Evolutionary conservation across 2,797 vertebrate species (phyloP).

Genomic region (Ptychobarbus kaznakovi): DNA sequence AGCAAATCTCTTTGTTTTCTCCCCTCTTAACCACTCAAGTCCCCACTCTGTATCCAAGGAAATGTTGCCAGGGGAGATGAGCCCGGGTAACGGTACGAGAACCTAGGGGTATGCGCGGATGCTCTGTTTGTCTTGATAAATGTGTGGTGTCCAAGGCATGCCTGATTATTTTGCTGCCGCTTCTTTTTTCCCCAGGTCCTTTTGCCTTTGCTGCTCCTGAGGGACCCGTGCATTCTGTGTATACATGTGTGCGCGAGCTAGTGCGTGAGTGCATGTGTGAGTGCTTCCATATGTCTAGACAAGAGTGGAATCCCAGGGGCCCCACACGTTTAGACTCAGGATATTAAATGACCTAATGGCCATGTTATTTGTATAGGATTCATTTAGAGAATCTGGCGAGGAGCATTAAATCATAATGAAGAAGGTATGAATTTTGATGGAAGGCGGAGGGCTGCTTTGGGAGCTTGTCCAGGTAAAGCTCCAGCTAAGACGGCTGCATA

Average conservation of each 20-base stretch:
- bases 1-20: slow-evolving; percentile 58
- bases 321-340: slow-evolving; percentile 63
- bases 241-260: slow-evolving; percentile 27
- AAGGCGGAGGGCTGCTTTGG: slow-evolving; percentile 46
- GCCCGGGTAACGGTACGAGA: slow-evolving; percentile 28
- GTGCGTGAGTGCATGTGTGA: slow-evolving; percentile 46
- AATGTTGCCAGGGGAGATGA: slow-evolving; percentile 50
- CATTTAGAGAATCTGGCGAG: slow-evolving; percentile 60
- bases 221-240: slow-evolving; percentile 48
- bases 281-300: slow-evolving; percentile 69
- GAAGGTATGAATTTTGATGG: slow-evolving; percentile 60
- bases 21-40: slow-evolving; percentile 48
- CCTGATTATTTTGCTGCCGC: slow-evolving; percentile 57
- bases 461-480: slow-evolving; percentile 50
- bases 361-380: slow-evolving; percentile 65
- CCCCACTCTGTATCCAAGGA: slow-evolving; percentile 53
- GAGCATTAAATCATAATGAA: slow-evolving; percentile 65
- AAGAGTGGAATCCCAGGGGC: slow-evolving; percentile 61
- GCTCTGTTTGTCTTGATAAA: slow-evolving; percentile 57
- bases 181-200: neutral
- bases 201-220: slow-evolving; percentile 44
- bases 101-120: slow-evolving; percentile 28
- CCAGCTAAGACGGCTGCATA: slow-evolving; percentile 24
- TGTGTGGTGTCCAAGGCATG: slow-evolving; percentile 23
- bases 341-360: slow-evolving; percentile 68